Conservation (phyloP, 2,113 vertebrate species). For the Tachuris rubrigastra region DNA sequence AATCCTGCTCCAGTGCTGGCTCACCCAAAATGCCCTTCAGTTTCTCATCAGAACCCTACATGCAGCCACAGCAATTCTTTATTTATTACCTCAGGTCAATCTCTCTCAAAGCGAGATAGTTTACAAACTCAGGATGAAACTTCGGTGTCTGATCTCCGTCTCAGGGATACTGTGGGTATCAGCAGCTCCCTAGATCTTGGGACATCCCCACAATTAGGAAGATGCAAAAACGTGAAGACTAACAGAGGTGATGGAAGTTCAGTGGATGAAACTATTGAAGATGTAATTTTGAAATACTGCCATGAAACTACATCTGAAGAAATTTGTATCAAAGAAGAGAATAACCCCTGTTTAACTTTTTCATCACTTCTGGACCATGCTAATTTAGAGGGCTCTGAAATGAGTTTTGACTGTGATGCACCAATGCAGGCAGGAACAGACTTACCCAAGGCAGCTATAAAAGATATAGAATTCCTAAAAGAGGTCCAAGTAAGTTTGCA, state of each 20-base stretch:
- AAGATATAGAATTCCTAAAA: slow-evolving; percentile 74
- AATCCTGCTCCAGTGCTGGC: background rate
- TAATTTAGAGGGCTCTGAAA: slow-evolving; percentile 67
- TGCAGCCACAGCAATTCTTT: slow-evolving; percentile 53
- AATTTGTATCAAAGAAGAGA: slow-evolving; percentile 66
- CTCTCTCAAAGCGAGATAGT: slow-evolving; percentile 60
- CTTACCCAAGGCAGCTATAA: slow-evolving; percentile 51
- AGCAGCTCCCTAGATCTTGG: slow-evolving; percentile 31
- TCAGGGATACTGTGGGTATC: slow-evolving; percentile 61
- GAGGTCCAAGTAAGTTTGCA: slow-evolving; percentile 76
- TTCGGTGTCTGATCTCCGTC: slow-evolving; percentile 55
- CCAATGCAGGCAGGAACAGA: slow-evolving; percentile 68
- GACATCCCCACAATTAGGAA: slow-evolving; percentile 29
- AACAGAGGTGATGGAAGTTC: slow-evolving; percentile 17
- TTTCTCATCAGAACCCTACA: slow-evolving; percentile 36
- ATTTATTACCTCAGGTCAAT: slow-evolving; percentile 70
- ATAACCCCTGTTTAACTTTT: slow-evolving; percentile 49
- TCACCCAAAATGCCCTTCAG: background rate
- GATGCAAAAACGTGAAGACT: background rate
- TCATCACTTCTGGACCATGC: slow-evolving; percentile 45
- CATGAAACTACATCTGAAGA: slow-evolving; percentile 43
- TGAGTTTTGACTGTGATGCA: slow-evolving; percentile 83
- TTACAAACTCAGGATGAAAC: slow-evolving; percentile 70
- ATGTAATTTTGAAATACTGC: slow-evolving; percentile 80
- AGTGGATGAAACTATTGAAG: slow-evolving; percentile 75